phyloP scores from a whole-genome alignment of 2,113 vertebrate species.

The Felis catus region DNA sequence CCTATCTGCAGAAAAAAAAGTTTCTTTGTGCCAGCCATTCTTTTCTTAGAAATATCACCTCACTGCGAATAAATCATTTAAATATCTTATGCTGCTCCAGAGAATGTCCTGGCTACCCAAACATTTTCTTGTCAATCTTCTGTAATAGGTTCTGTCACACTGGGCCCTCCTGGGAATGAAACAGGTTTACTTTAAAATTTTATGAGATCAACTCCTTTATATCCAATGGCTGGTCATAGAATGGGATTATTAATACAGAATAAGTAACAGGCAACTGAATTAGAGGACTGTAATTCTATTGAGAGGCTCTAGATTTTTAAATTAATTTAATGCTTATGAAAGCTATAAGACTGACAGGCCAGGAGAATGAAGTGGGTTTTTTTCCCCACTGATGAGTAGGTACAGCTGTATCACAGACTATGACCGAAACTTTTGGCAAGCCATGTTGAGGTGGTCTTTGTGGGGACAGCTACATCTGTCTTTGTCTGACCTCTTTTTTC shows the following conservation, averaged over 20 bases:
- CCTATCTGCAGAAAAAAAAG: neutral
- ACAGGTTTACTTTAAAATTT: conserved; percentile 84
- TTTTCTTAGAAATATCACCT: conserved; percentile 66
- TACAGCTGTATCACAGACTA: neutral
- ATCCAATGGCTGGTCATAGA: conserved; percentile 74
- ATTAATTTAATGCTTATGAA: conserved; percentile 77
- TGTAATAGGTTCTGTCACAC: conserved; percentile 83
- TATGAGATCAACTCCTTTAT: conserved; percentile 81
- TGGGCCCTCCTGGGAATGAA: conserved; percentile 81
- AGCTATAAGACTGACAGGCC: conserved; percentile 70
- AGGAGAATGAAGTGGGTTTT: conserved; percentile 59
- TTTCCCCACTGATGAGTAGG: neutral
- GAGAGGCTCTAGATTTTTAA: conserved; percentile 72
- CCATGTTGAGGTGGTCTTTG: neutral
- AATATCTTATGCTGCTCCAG: conserved; percentile 74
- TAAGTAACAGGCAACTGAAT: conserved; percentile 82
- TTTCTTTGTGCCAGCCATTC: conserved; percentile 55
- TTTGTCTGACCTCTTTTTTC: neutral
- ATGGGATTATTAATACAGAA: conserved; percentile 86
- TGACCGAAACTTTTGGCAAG: neutral
- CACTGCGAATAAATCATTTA: conserved; percentile 80
- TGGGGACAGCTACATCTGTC: neutral
- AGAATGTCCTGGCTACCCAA: conserved; percentile 76
- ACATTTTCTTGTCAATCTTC: conserved; percentile 84
- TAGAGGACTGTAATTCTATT: conserved; percentile 76